Base-by-base conservation (phyloP, 2,797 vertebrate genomes). In the Odontamblyopus lacepedii region DNA sequence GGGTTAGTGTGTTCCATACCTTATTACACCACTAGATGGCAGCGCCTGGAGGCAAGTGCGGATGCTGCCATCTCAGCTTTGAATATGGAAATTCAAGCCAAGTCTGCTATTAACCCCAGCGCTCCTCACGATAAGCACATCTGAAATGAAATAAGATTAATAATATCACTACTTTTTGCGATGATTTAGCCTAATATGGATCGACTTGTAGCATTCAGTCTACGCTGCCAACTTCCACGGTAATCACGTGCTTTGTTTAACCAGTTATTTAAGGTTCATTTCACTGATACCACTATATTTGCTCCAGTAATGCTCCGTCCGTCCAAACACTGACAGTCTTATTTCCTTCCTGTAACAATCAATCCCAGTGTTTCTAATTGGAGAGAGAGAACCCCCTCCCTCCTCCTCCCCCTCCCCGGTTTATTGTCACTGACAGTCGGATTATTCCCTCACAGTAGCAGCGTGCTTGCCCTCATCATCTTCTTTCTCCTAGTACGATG, bases 391-490 rank as follows among this genome's bases (percentile, higher is more conserved):
- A 2, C 60, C 59, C 56, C 5, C 53, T 55, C 67, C 67, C 57
- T 26, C 41, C 75, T 26, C 23, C 48, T 67, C 19, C 32, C 35
- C 63, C 76, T 57, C 77, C 66, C 69, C 64, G 79, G 75, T 70
- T 82, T 87, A 85, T 87, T 91, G 85, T 88, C 86, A 77, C 75
- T 87, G 86, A 85, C 89, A 88, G 82, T 82, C 75, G 84, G 87
- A 89, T 87, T 84, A 84, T 74, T 85, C 83, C 62, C 73, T 77
- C 84, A 68, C 85, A 86, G 85, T 29, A 69, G 83, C 81, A 71
- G 78, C 72, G 26, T 53, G n/a, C 73, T 78, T 57, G 18, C 13
- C 16, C 62, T 77, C 78, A 0, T 70, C 73, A 56, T 73, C 71
- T 18, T 27, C 67, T 27, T 72, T 64, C 41, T 78, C 74, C 63